Evolutionary conservation across 2,888 invertebrate genomes (phyloP).

Genomic region (Microctonus hyperodae): DNA sequence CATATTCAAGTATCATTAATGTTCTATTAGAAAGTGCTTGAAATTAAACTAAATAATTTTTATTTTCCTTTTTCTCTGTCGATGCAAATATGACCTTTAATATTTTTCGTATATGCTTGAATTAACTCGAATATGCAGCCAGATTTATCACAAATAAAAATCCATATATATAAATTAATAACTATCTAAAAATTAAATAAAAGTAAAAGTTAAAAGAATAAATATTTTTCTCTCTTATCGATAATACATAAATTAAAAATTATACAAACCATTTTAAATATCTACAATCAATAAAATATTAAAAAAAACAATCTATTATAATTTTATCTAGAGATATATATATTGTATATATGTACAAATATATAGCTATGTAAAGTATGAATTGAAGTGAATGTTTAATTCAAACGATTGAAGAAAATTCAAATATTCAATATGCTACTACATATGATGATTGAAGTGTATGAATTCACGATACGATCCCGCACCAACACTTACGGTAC

Average conservation of each 20-base stretch:
- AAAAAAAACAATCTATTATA: not conserved
- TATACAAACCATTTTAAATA: too few relatives aligned
- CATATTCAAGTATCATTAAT: not conserved
- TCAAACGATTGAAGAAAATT: conserved; percentile 34
- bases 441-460: conserved; percentile 18
- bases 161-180: too few relatives aligned
- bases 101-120: not conserved
- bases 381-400: not conserved
- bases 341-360: too few relatives aligned
- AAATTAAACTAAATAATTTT: not conserved
- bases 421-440: conserved; percentile 45
- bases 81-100: not conserved
- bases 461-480: not conserved
- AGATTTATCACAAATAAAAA: too few relatives aligned
- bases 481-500: conserved; percentile 36
- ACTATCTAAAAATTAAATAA: not conserved
- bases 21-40: conserved; percentile 1
- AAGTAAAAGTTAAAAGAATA: not conserved
- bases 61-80: not conserved
- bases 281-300: too few relatives aligned
- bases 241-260: too few relatives aligned
- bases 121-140: not conserved
- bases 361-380: not conserved
- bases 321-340: not conserved
- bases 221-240: too few relatives aligned